phyloP scores from a whole-genome alignment of 2,113 vertebrate species.

The Apteryx mantelli region DNA sequence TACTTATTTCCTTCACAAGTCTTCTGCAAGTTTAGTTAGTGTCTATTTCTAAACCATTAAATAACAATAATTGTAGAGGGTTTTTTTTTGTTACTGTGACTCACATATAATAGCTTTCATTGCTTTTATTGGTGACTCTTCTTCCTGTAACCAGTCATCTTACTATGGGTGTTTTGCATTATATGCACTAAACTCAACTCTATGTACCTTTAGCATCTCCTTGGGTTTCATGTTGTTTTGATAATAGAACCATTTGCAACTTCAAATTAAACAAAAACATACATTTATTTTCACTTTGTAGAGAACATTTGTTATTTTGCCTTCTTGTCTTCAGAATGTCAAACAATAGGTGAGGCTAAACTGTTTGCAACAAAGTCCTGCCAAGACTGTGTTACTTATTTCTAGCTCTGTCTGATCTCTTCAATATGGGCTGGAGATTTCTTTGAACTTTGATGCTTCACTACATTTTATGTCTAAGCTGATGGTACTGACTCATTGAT shows the following conservation, averaged over 20 bases:
- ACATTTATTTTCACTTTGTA: background rate
- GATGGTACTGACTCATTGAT: slow-evolving; percentile 12
- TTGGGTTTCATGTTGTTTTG: background rate
- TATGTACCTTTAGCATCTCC: background rate
- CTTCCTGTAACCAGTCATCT: background rate
- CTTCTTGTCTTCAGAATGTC: background rate
- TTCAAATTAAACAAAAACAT: background rate
- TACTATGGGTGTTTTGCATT: background rate
- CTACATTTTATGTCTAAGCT: slow-evolving; percentile 26
- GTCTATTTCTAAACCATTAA: background rate
- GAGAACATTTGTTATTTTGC: background rate
- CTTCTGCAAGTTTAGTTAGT: background rate
- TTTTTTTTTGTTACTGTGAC: background rate
- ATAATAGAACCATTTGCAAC: background rate
- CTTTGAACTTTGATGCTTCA: slow-evolving; percentile 37
- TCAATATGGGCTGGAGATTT: background rate
- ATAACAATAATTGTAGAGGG: background rate
- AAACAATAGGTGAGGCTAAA: background rate
- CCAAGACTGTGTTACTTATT: slow-evolving; percentile 14
- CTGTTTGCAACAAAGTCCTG: background rate
- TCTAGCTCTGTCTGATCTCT: slow-evolving; percentile 28
- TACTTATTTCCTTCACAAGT: background rate
- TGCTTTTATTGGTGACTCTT: background rate
- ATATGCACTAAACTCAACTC: background rate
- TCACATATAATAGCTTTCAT: background rate